Conservation (phyloP, 1,140 invertebrate genomes). For the Mercenaria mercenaria region DNA sequence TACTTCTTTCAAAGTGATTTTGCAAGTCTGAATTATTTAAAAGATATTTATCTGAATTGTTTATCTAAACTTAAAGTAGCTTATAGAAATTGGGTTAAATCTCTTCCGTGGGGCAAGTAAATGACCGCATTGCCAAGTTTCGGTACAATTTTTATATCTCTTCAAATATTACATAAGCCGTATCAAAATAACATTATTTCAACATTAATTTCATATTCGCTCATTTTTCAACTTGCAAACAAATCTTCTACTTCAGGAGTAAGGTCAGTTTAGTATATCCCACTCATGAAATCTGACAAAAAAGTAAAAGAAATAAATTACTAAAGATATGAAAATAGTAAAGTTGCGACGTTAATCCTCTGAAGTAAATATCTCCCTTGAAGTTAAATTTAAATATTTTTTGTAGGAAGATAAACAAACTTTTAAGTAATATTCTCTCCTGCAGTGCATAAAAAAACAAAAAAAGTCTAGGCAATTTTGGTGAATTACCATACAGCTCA, state of each 20-base stretch:
- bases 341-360: background rate
- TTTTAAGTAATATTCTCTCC: background rate
- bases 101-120: background rate
- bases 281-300: background rate
- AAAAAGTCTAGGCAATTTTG: background rate
- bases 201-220: background rate
- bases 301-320: background rate
- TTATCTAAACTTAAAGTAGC: slow-evolving; percentile 6
- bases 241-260: background rate
- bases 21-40: background rate
- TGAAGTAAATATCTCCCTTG: background rate
- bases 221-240: background rate
- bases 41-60: slow-evolving; percentile 23
- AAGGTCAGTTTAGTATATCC: background rate
- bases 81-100: background rate
- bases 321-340: background rate
- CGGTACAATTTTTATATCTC: slow-evolving; percentile 24
- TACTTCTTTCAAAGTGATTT: background rate
- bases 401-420: background rate
- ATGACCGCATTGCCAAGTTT: background rate
- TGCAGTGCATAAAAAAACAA: background rate
- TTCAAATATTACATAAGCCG: background rate
- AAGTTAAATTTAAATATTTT: background rate
- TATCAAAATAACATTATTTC: background rate
- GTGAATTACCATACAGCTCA: background rate